These are phyloP conservation scores for Perizoma affinitatum DNA, from an alignment of 2,888 invertebrate species.

Conservation along the genomic window DNA sequence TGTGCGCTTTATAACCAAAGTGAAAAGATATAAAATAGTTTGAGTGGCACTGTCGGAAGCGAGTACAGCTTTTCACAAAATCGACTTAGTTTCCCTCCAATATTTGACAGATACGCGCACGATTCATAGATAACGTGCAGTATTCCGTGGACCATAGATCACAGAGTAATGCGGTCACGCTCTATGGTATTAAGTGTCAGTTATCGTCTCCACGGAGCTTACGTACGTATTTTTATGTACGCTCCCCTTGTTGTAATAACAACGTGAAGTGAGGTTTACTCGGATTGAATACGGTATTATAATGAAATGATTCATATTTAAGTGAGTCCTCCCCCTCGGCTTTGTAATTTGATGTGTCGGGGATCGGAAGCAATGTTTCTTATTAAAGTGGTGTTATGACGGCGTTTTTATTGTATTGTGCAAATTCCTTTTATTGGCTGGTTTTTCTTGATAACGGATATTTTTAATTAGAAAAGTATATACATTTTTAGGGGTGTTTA, in stretches of 20 bases:
- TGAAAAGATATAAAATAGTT: slow-evolving; percentile 51
- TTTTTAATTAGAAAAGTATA: slow-evolving; percentile 4
- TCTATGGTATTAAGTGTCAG: slow-evolving; percentile 83
- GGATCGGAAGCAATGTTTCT: slow-evolving; percentile 81
- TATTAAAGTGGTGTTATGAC: slow-evolving; percentile 80
- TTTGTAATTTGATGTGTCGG: slow-evolving; percentile 78
- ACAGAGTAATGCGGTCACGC: slow-evolving; percentile 83
- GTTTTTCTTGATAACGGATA: slow-evolving; percentile 20
- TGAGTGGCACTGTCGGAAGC: slow-evolving; percentile 28
- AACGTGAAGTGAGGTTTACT: slow-evolving; percentile 81
- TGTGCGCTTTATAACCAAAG: slow-evolving; percentile 38
- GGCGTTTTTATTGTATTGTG: slow-evolving; percentile 64
- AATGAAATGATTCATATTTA: slow-evolving; percentile 85
- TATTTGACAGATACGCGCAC: slow-evolving; percentile 65
- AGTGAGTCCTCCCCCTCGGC: slow-evolving; percentile 80
- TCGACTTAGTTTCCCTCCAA: slow-evolving; percentile 59
- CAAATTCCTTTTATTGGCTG: slow-evolving; percentile 43
- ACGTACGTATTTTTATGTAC: slow-evolving; percentile 75
- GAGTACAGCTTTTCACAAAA: slow-evolving; percentile 55
- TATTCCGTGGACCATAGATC: slow-evolving; percentile 78
- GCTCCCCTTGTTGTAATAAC: slow-evolving; percentile 80
- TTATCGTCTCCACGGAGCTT: slow-evolving; percentile 82
- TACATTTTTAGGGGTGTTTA: too few relatives aligned
- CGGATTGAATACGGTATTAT: slow-evolving; percentile 84
- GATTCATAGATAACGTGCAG: slow-evolving; percentile 71